Evolutionary conservation across 2,113 vertebrate species (phyloP).

Genomic region (Carassius gibelio): DNA sequence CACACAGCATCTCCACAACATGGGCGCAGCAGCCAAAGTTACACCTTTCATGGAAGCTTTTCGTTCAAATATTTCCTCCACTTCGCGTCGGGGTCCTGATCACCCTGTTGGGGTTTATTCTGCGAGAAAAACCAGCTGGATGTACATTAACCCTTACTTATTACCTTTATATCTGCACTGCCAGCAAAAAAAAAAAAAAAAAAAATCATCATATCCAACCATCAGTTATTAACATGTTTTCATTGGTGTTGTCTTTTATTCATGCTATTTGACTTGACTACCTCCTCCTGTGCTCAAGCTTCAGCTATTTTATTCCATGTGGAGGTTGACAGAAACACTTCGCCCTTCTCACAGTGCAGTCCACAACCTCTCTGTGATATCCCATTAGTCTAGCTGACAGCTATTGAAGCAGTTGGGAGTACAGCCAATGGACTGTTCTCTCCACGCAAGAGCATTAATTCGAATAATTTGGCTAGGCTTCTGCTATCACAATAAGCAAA

Average conservation of each 20-base stretch:
- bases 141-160: background rate
- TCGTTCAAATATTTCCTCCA: too few species aligned
- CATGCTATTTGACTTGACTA: background rate
- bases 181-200: too few species aligned
- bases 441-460: background rate
- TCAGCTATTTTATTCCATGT: constrained; percentile 13
- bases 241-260: background rate
- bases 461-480: constrained; percentile 28
- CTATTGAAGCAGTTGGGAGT: background rate
- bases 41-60: too few species aligned
- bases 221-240: background rate
- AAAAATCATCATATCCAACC: background rate
- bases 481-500: constrained; percentile 10
- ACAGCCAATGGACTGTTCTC: background rate
- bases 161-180: background rate
- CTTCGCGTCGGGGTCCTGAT: too few species aligned
- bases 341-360: background rate
- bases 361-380: constrained; percentile 21
- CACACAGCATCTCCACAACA: too few species aligned
- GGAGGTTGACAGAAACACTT: constrained; percentile 21
- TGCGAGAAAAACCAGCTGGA: too few species aligned
- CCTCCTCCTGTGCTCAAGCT: background rate
- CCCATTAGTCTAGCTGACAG: constrained; percentile 35
- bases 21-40: too few species aligned
- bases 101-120: too few species aligned